Evolutionary conservation across 2,113 vertebrate species (phyloP).

Genomic region (Bos javanicus): DNA sequence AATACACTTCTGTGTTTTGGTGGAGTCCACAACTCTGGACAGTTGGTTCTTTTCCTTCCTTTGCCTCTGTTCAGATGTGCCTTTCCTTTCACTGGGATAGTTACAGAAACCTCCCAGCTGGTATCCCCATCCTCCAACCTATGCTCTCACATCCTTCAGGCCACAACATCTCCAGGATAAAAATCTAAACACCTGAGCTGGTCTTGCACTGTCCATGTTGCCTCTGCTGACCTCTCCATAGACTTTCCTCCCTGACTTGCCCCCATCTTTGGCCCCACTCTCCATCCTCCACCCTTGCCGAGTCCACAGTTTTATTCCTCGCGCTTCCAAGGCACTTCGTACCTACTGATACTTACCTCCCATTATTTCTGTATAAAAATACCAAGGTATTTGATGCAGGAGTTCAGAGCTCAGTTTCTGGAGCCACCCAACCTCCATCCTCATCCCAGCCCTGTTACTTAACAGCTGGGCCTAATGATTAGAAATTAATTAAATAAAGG

Average conservation of each 20-base stretch:
- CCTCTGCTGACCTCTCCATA: background rate
- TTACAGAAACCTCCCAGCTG: background rate
- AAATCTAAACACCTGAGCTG: background rate
- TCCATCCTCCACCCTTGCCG: background rate
- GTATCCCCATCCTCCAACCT: too few relatives aligned
- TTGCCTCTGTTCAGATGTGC: background rate
- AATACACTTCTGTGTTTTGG: background rate
- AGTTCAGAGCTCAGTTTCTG: background rate
- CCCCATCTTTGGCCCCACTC: background rate
- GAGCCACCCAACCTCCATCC: background rate
- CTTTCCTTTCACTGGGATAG: background rate
- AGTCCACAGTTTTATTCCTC: background rate
- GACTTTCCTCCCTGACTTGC: background rate
- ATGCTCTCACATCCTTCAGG: background rate
- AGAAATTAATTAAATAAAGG: background rate
- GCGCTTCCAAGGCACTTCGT: background rate
- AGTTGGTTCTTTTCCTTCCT: background rate
- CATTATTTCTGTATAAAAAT: background rate
- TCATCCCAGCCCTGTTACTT: background rate
- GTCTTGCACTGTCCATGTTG: background rate
- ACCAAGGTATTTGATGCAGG: background rate
- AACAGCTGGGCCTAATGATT: background rate
- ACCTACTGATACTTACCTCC: background rate
- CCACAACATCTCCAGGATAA: background rate
- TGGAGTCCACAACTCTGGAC: background rate